Evolutionary conservation across 2,888 invertebrate genomes (phyloP), one percentile per base, ranked within the genome.

Genomic region (Spisula solida): DNA sequence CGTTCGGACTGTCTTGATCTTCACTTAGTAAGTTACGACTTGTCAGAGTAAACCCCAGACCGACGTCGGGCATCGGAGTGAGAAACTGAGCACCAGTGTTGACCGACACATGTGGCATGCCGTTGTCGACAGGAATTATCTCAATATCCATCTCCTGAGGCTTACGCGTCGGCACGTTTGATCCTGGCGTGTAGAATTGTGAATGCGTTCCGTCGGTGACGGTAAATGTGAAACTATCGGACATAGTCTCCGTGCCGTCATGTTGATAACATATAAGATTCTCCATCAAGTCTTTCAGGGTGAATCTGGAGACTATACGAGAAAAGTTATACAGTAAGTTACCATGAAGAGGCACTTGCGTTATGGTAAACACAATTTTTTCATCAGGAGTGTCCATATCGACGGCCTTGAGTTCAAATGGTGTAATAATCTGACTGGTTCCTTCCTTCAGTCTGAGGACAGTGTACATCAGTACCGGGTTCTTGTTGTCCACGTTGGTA

Each of bases 201-300:
- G 92, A 89, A 90, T 96, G 96, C 0, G 95, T 95, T 34, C 96
- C 96, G 90, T 97, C 97, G 0, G 96, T 95, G 0, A 96, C 95
- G 5, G 95, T 94, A 89, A 97, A 95, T 0, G 95, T 95, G 90
- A 97, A 96, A 80, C 94, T 94, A 91, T 97, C 97, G 6, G 92
- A 91, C 6, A 90, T 75, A 0, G 96, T 96, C 89, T 96, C 96
- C 0, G 96, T 95, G n/a, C 96, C 96, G 87, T 96, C 96, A 93
- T 97, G 97, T 41, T 95, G 96, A 92, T 97, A 97, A 75, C 94
- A 95, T 82, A 97, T 95, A 85, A 95, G 86, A 86, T 96, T 96
- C 31, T 95, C 93, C 34, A 94, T 93, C 55, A 97, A 88, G 89
- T 97, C 96, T 25, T 93, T 92, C 93, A 95, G 94, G 2, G 96